A percentile compares a stretch with the other conserved stretches of the same genome.
Conservation (phyloP, 2,888 invertebrate genomes). For the Zygothrica quintamaculata region DNA sequence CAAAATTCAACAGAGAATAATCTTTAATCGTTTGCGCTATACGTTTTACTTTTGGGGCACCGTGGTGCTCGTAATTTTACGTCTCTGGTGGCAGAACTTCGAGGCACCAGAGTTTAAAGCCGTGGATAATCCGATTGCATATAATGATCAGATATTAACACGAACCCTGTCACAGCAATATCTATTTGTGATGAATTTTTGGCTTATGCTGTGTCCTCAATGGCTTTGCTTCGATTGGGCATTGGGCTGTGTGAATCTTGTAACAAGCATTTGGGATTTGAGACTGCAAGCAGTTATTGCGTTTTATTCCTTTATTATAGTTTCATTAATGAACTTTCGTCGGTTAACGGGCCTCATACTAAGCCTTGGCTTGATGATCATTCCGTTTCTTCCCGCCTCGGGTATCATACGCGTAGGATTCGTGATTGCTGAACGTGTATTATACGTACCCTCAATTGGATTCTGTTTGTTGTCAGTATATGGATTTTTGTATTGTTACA, state of each 20-base stretch:
- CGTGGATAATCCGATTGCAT: constrained; percentile 96
- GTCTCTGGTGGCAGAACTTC: constrained; percentile 92
- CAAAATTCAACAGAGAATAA: constrained; percentile 45
- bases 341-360: constrained; percentile 64
- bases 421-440: constrained; percentile 96
- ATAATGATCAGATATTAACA: constrained; percentile 87
- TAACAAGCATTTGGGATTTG: constrained; percentile 87
- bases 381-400: constrained; percentile 97
- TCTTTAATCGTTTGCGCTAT: constrained; percentile 58
- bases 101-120: constrained; percentile 91
- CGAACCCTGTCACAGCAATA: constrained; percentile 94
- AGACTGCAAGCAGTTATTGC: constrained; percentile 88
- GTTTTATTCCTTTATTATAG: constrained; percentile 86
- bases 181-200: constrained; percentile 92
- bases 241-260: constrained; percentile 95
- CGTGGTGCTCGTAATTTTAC: constrained; percentile 51
- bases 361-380: constrained; percentile 89
- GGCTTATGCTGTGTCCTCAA: constrained; percentile 93
- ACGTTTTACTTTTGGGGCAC: constrained; percentile 42
- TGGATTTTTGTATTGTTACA: constrained; percentile 87
- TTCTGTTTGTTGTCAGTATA: constrained; percentile 96
- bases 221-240: constrained; percentile 99
- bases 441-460: constrained; percentile 99
- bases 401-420: constrained; percentile 99
- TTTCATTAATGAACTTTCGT: constrained; percentile 61